Conservation (phyloP, 2,888 invertebrate species). For the Slavum lentiscoides region DNA sequence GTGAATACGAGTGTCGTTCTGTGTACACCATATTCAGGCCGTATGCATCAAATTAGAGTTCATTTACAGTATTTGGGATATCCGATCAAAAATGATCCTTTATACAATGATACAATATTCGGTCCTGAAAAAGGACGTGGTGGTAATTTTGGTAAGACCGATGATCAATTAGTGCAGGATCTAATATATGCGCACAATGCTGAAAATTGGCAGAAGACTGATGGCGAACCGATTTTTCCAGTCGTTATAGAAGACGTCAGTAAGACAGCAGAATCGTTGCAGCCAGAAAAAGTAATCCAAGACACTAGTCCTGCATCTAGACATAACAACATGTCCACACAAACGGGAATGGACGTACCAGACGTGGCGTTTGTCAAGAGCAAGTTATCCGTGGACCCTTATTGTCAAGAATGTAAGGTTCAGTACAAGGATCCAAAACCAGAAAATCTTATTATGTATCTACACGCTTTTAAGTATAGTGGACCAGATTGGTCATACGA, state of each 20-base stretch:
- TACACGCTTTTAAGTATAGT: conserved; percentile 90
- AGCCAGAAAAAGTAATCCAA: conserved; percentile 1
- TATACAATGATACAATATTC: conserved; percentile 95
- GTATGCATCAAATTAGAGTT: conserved; percentile 98
- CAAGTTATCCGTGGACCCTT: conserved; percentile 77
- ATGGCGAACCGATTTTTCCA: conserved; percentile 63
- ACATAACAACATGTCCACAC: conserved; percentile 78
- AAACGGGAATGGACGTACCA: conserved; percentile 78
- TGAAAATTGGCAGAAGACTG: conserved; percentile 90
- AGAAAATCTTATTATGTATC: conserved; percentile 89
- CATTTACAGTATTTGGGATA: conserved; percentile 97
- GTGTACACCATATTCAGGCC: conserved; percentile 91
- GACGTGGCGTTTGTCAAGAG: conserved; percentile 70
- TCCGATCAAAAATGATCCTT: conserved; percentile 95
- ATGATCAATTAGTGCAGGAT: conserved; percentile 84
- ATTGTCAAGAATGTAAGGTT: conserved; percentile 91
- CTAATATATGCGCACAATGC: conserved; percentile 90
- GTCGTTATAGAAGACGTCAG: conserved; percentile 55
- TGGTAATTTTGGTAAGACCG: conserved; percentile 85
- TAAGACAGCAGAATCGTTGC: neutral
- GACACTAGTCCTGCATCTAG: conserved; percentile 55
- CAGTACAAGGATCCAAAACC: conserved; percentile 88
- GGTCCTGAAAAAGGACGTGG: conserved; percentile 90
- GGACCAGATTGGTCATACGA: conserved; percentile 94
- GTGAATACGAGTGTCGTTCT: conserved; percentile 88